phyloP scores from a whole-genome alignment of 2,888 invertebrate genomes.

The Ceriagrion tenellum region DNA sequence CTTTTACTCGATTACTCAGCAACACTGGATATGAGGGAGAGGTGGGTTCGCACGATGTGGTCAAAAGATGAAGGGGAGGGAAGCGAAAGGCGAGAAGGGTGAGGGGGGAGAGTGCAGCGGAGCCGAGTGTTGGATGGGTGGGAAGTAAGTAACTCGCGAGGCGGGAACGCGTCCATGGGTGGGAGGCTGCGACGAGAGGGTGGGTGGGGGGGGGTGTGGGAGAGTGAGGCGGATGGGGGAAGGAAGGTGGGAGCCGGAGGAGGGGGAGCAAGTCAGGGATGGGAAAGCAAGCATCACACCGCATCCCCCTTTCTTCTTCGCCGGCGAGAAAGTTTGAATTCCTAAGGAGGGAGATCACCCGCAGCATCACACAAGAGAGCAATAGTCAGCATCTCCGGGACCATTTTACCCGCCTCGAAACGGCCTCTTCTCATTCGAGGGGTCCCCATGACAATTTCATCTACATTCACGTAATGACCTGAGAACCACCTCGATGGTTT shows the following conservation, averaged over 20 bases:
- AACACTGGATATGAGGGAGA: no score
- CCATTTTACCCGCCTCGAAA: no score
- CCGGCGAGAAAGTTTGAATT: slow-evolving; percentile 10
- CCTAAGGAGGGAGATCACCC: background rate
- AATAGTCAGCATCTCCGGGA: background rate
- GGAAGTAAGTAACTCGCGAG: background rate
- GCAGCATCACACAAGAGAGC: background rate
- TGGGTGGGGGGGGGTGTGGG: background rate
- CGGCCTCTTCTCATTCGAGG: no score
- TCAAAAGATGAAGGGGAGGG: no score
- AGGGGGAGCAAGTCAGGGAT: background rate
- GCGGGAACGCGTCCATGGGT: background rate
- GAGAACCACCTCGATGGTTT: no score
- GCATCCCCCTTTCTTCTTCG: background rate
- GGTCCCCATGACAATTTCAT: no score
- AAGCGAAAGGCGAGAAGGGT: no score
- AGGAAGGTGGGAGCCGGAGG: no score
- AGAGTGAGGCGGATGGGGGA: background rate
- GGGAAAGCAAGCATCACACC: background rate
- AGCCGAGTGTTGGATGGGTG: background rate
- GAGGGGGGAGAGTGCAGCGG: no score
- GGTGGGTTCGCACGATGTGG: no score
- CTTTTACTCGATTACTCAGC: no score
- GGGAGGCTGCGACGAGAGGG: background rate
- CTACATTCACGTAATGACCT: no score